Conservation (phyloP, 2,888 invertebrate genomes). For the Hirudinaria manillensis region DNA sequence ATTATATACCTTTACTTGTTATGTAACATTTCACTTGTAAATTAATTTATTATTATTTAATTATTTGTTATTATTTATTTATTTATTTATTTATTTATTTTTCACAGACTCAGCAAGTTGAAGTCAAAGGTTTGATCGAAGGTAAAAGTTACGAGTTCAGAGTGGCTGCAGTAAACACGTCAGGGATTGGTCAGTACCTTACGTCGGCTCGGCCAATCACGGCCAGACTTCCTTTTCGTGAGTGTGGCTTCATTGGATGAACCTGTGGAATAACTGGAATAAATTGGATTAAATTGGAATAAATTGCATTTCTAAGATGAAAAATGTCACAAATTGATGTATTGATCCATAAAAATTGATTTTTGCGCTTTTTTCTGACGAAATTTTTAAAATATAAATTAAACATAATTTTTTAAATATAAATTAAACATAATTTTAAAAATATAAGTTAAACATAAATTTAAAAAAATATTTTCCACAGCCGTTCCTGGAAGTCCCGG, state of each 20-base stretch:
- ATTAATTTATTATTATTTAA: background rate
- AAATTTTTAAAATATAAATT: no score
- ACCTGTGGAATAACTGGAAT: background rate
- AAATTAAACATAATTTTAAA: no score
- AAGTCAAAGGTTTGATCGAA: constrained; percentile 20
- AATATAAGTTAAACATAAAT: no score
- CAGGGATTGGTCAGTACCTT: constrained; percentile 16
- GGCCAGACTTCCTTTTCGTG: constrained; percentile 18
- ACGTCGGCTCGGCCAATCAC: constrained; percentile 6
- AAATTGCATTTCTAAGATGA: no score
- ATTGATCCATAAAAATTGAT: no score
- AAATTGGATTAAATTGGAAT: no score
- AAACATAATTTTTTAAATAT: no score
- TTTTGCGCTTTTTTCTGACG: no score
- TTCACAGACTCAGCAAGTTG: background rate
- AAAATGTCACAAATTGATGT: no score
- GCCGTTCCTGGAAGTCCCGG: constrained; percentile 13
- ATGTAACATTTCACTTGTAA: background rate
- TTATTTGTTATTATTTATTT: background rate
- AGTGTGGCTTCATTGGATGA: background rate
- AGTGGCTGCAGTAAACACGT: constrained; percentile 26
- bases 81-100: background rate
- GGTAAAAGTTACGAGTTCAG: constrained; percentile 23
- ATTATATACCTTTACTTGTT: no score
- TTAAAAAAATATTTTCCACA: background rate